phyloP scores from a whole-genome alignment of 2,113 vertebrate genomes.

The Pantherophis guttatus region DNA sequence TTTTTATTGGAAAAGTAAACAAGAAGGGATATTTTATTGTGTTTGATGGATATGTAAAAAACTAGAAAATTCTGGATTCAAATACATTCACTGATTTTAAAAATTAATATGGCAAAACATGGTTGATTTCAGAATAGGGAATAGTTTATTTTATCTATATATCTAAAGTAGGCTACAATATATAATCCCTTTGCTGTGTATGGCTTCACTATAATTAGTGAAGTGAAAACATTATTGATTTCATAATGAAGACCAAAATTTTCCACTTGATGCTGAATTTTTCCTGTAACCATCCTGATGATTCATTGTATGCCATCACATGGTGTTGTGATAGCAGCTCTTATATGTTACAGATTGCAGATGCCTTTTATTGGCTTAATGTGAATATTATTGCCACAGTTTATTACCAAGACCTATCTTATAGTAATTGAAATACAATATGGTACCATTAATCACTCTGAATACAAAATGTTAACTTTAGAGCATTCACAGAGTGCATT shows the following conservation, averaged over 20 bases:
- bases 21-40: too few relatives aligned
- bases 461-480: conserved; percentile 72
- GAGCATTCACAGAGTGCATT: conserved; percentile 61
- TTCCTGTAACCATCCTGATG: conserved; percentile 52
- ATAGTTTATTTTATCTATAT: not conserved
- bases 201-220: conserved; percentile 13
- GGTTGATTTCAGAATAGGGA: not conserved
- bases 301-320: conserved; percentile 61
- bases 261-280: conserved; percentile 34
- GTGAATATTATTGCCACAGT: conserved; percentile 75
- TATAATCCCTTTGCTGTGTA: not conserved
- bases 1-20: too few relatives aligned
- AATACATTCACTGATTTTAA: too few relatives aligned
- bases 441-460: conserved; percentile 71
- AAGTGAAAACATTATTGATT: conserved; percentile 30
- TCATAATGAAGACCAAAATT: conserved; percentile 24
- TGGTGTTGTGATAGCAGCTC: conserved; percentile 60
- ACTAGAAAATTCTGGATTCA: too few relatives aligned
- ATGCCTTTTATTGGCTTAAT: conserved; percentile 78
- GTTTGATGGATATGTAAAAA: too few relatives aligned
- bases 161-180: not conserved
- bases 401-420: conserved; percentile 71
- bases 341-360: conserved; percentile 70
- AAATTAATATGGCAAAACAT: not conserved
- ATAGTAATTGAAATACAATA: conserved; percentile 77